phyloP scores from a whole-genome alignment of 2,888 invertebrate species.

The Stramonita haemastoma region DNA sequence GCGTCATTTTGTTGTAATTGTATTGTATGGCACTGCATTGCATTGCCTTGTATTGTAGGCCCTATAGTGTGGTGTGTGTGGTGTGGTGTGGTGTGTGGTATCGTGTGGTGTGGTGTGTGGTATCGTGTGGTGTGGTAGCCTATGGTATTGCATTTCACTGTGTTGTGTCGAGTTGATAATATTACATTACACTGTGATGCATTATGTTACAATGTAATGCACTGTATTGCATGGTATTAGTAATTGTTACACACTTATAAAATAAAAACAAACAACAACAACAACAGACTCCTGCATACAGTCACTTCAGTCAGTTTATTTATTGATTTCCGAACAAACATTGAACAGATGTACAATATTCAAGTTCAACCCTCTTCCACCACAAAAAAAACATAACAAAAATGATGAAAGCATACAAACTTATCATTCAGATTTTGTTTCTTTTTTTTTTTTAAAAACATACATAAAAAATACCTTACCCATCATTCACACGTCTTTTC shows the following conservation, averaged over 20 bases:
- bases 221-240: too few relatives aligned
- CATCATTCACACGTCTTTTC: not conserved
- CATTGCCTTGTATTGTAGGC: too few relatives aligned
- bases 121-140: too few relatives aligned
- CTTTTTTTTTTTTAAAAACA: not conserved
- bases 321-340: not conserved
- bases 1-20: too few relatives aligned
- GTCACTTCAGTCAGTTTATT: conserved; percentile 17
- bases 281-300: not conserved
- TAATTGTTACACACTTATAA: too few relatives aligned
- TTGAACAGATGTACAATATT: conserved; percentile 19
- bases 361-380: conserved; percentile 5
- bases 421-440: not conserved
- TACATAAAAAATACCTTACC: not conserved
- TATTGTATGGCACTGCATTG: too few relatives aligned
- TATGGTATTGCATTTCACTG: too few relatives aligned
- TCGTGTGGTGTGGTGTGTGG: too few relatives aligned
- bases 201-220: too few relatives aligned
- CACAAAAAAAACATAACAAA: conserved; percentile 3
- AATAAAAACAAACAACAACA: too few relatives aligned
- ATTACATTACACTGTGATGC: not conserved
- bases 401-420: not conserved
- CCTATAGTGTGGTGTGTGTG: too few relatives aligned
- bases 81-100: too few relatives aligned
- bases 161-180: not conserved